A percentile compares a stretch with the other conserved stretches of the same genome.
phyloP scores from a whole-genome alignment of 1,140 invertebrate genomes.

The Achroia grisella region DNA sequence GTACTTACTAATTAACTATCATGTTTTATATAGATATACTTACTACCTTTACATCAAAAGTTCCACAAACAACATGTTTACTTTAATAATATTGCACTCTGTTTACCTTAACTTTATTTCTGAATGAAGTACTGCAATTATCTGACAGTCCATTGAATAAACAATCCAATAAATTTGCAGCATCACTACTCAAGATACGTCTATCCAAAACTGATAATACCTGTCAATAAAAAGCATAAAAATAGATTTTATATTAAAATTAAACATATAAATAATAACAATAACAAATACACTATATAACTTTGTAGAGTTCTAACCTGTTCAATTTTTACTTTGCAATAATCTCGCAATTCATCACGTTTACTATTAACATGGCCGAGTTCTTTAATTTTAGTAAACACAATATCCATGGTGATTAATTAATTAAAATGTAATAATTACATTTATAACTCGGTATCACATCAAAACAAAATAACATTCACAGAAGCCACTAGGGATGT shows the following conservation, averaged over 20 bases:
- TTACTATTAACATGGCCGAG: conserved; percentile 34
- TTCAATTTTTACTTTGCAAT: conserved; percentile 36
- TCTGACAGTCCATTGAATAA: conserved; percentile 45
- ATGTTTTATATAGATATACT: too few relatives aligned
- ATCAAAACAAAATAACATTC: too few relatives aligned
- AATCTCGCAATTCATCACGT: conserved; percentile 36
- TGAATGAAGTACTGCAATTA: conserved; percentile 10
- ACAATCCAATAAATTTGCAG: conserved; percentile 34
- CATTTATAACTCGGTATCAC: too few relatives aligned
- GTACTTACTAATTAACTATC: too few relatives aligned
- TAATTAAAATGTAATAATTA: too few relatives aligned
- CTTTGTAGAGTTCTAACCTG: conserved; percentile 19
- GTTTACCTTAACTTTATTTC: conserved; percentile 45
- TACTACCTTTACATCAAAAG: too few relatives aligned
- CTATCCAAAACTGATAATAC: conserved; percentile 32
- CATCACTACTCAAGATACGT: conserved; percentile 39
- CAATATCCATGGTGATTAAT: conserved; percentile 19
- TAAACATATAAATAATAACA: background rate
- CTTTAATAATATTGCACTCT: too few relatives aligned
- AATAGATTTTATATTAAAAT: conserved; percentile 3
- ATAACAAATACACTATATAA: background rate
- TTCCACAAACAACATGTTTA: too few relatives aligned
- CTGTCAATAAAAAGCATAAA: conserved; percentile 17
- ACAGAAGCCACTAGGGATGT: too few relatives aligned
- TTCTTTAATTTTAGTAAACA: conserved; percentile 38